phyloP scores from a whole-genome alignment of 2,113 vertebrate genomes.

The Anolis sagrei region DNA sequence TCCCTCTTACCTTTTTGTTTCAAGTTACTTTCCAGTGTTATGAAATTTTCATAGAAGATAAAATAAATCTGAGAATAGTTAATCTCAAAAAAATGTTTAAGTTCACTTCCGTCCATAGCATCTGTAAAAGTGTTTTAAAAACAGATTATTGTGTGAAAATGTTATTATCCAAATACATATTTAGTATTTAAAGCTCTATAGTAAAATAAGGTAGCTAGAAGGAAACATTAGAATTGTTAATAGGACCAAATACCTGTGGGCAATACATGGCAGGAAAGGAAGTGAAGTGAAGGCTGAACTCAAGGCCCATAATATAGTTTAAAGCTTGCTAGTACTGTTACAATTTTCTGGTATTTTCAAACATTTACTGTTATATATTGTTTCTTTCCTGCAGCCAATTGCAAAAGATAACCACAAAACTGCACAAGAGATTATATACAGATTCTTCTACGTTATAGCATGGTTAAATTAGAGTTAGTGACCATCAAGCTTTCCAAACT shows the following conservation, averaged over 20 bases:
- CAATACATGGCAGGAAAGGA: not conserved
- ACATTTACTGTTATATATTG: not conserved
- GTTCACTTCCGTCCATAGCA: conserved; percentile 90
- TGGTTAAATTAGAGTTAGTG: too few species aligned
- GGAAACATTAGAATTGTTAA: not conserved
- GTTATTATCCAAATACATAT: not conserved
- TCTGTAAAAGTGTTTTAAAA: conserved; percentile 78
- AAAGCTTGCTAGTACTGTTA: not conserved
- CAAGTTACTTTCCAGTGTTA: conserved; percentile 98
- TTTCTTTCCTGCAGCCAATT: not conserved
- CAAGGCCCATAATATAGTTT: too few species aligned
- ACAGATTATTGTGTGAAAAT: not conserved
- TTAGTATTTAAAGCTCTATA: not conserved
- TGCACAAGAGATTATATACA: too few species aligned
- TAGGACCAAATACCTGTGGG: not conserved
- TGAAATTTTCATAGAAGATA: conserved; percentile 99
- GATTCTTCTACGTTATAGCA: not conserved
- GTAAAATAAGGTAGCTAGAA: not conserved
- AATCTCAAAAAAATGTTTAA: conserved; percentile 96
- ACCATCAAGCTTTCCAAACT: not conserved
- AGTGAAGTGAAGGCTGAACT: not conserved
- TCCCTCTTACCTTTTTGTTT: conserved; percentile 96
- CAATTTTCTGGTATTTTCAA: not conserved
- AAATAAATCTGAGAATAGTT: conserved; percentile 99
- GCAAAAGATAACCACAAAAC: not conserved